Evolutionary conservation across 2,888 invertebrate species (phyloP).

Genomic region (Leptopilina myrica): DNA sequence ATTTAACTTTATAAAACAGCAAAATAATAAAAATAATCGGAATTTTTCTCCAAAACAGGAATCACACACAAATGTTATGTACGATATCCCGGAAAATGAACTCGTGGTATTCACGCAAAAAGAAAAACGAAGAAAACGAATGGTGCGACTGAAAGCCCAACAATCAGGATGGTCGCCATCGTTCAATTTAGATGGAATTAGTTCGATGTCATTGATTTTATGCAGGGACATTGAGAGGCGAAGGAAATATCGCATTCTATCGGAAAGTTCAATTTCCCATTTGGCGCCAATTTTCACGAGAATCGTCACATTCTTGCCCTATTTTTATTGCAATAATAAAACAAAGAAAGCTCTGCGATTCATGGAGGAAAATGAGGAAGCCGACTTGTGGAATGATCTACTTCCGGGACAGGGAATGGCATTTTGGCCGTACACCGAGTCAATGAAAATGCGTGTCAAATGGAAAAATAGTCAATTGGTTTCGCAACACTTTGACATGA

Average conservation of each 20-base stretch:
- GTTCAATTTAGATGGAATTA: constrained; percentile 83
- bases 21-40: background rate
- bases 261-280: constrained; percentile 84
- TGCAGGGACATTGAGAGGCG: constrained; percentile 85
- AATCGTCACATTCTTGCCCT: constrained; percentile 87
- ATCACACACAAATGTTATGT: constrained; percentile 80
- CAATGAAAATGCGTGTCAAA: constrained; percentile 89
- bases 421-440: constrained; percentile 90
- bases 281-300: constrained; percentile 86
- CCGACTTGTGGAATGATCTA: constrained; percentile 90
- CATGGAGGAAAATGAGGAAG: constrained; percentile 91
- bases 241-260: constrained; percentile 85
- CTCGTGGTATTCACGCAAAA: constrained; percentile 84
- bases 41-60: constrained; percentile 76
- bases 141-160: constrained; percentile 79
- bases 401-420: constrained; percentile 83
- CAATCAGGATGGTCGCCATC: constrained; percentile 83
- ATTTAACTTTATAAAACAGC: no score
- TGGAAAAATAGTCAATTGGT: constrained; percentile 85
- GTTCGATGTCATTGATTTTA: constrained; percentile 86
- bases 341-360: constrained; percentile 81
- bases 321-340: constrained; percentile 87
- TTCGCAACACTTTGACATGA: constrained; percentile 88
- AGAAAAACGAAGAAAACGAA: constrained; percentile 77
- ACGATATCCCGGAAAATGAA: constrained; percentile 80